Evolutionary conservation across 2,888 invertebrate genomes (phyloP).

Genomic region (Agrotis segetum): DNA sequence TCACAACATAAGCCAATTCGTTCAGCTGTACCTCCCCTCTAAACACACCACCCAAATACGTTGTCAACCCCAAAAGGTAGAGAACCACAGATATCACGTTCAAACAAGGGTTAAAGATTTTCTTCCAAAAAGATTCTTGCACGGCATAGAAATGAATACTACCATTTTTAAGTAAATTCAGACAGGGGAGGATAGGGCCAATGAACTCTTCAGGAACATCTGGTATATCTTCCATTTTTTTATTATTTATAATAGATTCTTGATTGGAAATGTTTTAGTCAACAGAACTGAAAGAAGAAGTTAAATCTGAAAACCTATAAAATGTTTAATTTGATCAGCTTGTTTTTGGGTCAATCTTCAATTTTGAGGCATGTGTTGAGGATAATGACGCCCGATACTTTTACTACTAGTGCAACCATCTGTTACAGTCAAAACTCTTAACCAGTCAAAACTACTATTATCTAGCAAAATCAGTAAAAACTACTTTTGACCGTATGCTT

Average conservation of each 20-base stretch:
- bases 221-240: conserved; percentile 51
- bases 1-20: conserved; percentile 62
- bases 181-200: conserved; percentile 53
- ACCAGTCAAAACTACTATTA: too few species aligned
- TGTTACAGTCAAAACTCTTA: too few species aligned
- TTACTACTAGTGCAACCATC: too few species aligned
- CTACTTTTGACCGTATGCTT: too few species aligned
- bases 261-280: too few species aligned
- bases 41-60: conserved; percentile 57
- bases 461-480: too few species aligned
- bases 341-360: too few species aligned
- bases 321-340: too few species aligned
- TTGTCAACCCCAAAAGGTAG: conserved; percentile 49
- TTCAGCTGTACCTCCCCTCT: conserved; percentile 56
- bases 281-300: too few species aligned
- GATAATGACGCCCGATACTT: too few species aligned
- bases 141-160: conserved; percentile 59
- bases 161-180: conserved; percentile 57
- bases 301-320: too few species aligned
- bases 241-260: conserved; percentile 14
- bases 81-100: conserved; percentile 47
- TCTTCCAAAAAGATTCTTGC: conserved; percentile 28
- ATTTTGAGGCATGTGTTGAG: too few species aligned
- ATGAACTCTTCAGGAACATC: conserved; percentile 63
- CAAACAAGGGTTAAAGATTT: conserved; percentile 47